Conservation (phyloP, 2,888 invertebrate species). For the Tetropium fuscum region DNA sequence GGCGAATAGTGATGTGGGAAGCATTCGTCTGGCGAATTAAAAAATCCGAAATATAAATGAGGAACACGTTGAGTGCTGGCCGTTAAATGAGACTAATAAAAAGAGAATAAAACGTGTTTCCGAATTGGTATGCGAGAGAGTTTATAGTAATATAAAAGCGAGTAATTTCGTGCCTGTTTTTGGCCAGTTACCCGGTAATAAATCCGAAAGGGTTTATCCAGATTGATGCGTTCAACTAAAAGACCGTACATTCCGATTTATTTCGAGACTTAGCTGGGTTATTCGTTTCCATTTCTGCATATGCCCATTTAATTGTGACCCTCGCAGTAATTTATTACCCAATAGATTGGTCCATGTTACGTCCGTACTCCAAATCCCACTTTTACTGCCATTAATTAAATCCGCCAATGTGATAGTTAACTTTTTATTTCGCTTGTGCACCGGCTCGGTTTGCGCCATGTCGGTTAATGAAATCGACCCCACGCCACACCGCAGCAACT, state of each 20-base stretch:
- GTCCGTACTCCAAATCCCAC: conserved; percentile 60
- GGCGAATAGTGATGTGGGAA: not conserved
- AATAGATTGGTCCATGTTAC: conserved; percentile 60
- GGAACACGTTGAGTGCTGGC: not conserved
- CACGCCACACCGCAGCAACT: not conserved
- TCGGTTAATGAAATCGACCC: not conserved
- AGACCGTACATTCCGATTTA: conserved; percentile 56
- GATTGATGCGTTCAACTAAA: conserved; percentile 57
- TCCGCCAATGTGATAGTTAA: conserved; percentile 54
- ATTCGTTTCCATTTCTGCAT: conserved; percentile 57
- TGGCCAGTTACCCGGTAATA: conserved; percentile 40
- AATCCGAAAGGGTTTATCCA: conserved; percentile 47
- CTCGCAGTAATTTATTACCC: conserved; percentile 61
- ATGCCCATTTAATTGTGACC: conserved; percentile 65
- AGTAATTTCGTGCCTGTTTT: conserved; percentile 31
- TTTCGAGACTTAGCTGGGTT: conserved; percentile 57
- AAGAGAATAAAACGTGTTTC: conserved; percentile 22
- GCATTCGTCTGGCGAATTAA: not conserved
- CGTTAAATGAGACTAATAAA: conserved; percentile 16
- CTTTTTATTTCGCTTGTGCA: conserved; percentile 57
- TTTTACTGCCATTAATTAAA: conserved; percentile 66
- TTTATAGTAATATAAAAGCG: conserved; percentile 34
- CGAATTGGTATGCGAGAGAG: conserved; percentile 17
- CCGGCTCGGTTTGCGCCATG: conserved; percentile 16
- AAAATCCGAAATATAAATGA: conserved; percentile 3